These are phyloP conservation scores for Yponomeuta evonymella DNA, from an alignment of 2,888 invertebrate genomes.

Conservation along the genomic window DNA sequence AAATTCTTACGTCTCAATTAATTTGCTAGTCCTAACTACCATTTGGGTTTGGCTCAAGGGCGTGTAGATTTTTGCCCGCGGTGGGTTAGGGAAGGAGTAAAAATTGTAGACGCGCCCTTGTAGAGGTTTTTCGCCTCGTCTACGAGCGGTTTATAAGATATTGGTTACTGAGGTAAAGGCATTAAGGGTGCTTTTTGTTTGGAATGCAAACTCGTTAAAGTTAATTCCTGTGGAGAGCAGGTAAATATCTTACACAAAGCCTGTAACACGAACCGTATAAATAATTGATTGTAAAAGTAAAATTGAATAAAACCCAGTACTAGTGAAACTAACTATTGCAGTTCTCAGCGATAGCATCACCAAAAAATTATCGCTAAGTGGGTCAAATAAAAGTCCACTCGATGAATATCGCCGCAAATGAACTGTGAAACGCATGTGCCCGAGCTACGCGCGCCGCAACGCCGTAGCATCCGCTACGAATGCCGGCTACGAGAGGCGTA, in stretches of 20 bases:
- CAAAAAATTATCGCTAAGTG: background rate
- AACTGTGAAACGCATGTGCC: background rate
- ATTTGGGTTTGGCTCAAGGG: background rate
- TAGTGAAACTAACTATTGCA: background rate
- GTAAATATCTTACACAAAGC: background rate
- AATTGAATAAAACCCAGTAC: background rate
- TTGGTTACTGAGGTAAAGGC: background rate
- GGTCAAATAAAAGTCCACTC: background rate
- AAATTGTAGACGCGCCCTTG: constrained; percentile 7
- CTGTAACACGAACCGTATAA: background rate
- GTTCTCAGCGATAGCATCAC: background rate
- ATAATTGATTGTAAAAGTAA: background rate
- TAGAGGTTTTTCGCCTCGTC: constrained; percentile 1
- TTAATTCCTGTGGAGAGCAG: background rate
- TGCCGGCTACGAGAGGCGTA: constrained; percentile 4
- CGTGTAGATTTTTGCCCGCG: background rate
- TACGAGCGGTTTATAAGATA: background rate
- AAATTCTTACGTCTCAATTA: constrained; percentile 23
- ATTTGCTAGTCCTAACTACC: constrained; percentile 26
- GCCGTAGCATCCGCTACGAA: constrained; percentile 8
- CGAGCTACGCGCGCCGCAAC: constrained; percentile 8
- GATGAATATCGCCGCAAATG: constrained; percentile 5
- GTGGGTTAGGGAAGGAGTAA: background rate
- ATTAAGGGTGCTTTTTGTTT: background rate
- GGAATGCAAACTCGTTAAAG: background rate